These are phyloP conservation scores for Nemotelus nigrinus DNA, from an alignment of 2,888 invertebrate genomes.

Conservation along the genomic window DNA sequence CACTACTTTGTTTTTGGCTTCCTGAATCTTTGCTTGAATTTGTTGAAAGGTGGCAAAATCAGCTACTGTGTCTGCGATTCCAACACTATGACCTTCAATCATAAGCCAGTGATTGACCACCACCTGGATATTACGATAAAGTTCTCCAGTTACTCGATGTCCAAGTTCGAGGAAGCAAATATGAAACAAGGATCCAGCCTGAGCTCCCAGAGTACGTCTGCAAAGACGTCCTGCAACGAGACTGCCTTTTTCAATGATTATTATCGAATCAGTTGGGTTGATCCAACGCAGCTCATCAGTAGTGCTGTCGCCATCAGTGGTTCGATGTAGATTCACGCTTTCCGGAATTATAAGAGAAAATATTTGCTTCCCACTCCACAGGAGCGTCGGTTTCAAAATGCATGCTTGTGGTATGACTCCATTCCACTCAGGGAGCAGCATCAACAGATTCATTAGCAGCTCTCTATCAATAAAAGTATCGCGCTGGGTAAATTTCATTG, in stretches of 20 bases:
- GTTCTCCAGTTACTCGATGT: constrained; percentile 92
- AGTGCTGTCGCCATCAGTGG: constrained; percentile 98
- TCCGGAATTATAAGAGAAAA: constrained; percentile 95
- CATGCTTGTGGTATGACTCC: constrained; percentile 99
- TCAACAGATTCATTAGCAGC: constrained; percentile 98
- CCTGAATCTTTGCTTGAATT: constrained; percentile 97
- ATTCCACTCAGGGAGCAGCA: constrained; percentile 99
- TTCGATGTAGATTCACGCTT: constrained; percentile 96
- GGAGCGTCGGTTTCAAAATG: constrained; percentile 92
- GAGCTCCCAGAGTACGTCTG: constrained; percentile 96
- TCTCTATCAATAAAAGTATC: constrained; percentile 98
- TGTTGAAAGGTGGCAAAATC: constrained; percentile 98
- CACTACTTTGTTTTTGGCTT: constrained; percentile 99
- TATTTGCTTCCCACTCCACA: constrained; percentile 98
- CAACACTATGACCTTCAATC: constrained; percentile 94
- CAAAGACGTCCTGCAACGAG: constrained; percentile 97
- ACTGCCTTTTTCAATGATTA: constrained; percentile 97
- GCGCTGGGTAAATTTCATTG: constrained; percentile 98
- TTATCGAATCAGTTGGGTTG: constrained; percentile 98
- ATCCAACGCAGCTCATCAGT: constrained; percentile 93
- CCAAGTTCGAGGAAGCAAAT: constrained; percentile 98
- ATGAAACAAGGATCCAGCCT: constrained; percentile 96
- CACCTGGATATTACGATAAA: constrained; percentile 99
- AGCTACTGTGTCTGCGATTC: constrained; percentile 99
- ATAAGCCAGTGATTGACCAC: constrained; percentile 98